Conservation (phyloP, 2,113 vertebrate species). For the Myotis lucifugus region DNA sequence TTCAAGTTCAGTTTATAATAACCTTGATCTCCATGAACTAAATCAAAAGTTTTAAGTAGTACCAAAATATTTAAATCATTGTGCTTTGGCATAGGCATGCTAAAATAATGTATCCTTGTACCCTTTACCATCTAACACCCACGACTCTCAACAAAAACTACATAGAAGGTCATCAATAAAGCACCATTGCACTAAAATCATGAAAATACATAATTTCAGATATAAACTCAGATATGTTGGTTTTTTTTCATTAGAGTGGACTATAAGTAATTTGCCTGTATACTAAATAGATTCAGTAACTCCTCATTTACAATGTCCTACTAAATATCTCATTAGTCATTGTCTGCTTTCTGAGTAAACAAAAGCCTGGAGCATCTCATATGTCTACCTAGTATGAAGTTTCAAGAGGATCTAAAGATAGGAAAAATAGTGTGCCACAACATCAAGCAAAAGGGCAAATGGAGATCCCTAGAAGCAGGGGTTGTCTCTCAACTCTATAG, state of each 20-base stretch:
- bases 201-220: background rate
- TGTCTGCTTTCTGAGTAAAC: background rate
- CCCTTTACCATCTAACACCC: background rate
- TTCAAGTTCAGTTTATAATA: background rate
- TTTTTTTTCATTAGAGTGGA: background rate
- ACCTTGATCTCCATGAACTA: background rate
- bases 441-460: background rate
- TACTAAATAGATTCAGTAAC: background rate
- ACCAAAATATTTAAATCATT: background rate
- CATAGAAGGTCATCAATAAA: background rate
- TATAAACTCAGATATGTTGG: background rate
- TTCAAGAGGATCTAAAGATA: background rate
- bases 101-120: background rate
- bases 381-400: background rate
- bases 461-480: background rate
- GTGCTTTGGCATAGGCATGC: background rate
- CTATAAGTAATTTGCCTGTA: background rate
- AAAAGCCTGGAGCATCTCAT: background rate
- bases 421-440: background rate
- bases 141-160: background rate
- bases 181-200: background rate
- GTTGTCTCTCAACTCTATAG: background rate
- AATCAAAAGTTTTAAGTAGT: background rate
- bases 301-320: background rate
- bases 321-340: background rate